Evolutionary conservation across 2,888 invertebrate species (phyloP).

Genomic region (Troides helena): DNA sequence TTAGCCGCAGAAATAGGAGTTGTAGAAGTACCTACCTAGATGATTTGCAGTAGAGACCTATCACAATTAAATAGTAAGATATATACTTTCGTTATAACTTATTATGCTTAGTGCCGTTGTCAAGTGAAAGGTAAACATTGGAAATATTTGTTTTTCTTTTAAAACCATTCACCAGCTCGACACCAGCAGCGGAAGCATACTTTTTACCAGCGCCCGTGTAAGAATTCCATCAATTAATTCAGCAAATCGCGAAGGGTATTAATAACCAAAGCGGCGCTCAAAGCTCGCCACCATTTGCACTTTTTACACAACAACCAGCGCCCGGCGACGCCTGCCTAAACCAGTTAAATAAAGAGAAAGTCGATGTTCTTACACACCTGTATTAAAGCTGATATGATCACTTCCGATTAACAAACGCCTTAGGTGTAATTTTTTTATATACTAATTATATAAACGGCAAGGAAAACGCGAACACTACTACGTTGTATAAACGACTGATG

Average conservation of each 20-base stretch:
- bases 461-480: conserved; percentile 17
- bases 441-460: conserved; percentile 44
- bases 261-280: conserved; percentile 3
- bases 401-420: conserved; percentile 60
- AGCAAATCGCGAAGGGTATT: conserved; percentile 15
- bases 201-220: conserved; percentile 5
- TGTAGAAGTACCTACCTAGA: no score
- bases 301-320: conserved; percentile 45
- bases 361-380: conserved; percentile 56
- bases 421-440: conserved; percentile 52
- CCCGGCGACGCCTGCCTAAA: conserved; percentile 48
- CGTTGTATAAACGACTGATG: not conserved
- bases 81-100: no score
- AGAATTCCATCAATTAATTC: conserved; percentile 21
- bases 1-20: no score
- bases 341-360: conserved; percentile 68
- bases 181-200: not conserved
- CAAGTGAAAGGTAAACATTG: not conserved
- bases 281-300: conserved; percentile 26
- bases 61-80: no score
- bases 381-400: conserved; percentile 46
- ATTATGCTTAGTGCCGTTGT: no score
- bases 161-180: not conserved
- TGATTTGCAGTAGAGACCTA: no score
- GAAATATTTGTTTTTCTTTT: not conserved